These are phyloP conservation scores for Phylloscopus trochiloides DNA, from an alignment of 2,113 vertebrate species.

Conservation along the genomic window DNA sequence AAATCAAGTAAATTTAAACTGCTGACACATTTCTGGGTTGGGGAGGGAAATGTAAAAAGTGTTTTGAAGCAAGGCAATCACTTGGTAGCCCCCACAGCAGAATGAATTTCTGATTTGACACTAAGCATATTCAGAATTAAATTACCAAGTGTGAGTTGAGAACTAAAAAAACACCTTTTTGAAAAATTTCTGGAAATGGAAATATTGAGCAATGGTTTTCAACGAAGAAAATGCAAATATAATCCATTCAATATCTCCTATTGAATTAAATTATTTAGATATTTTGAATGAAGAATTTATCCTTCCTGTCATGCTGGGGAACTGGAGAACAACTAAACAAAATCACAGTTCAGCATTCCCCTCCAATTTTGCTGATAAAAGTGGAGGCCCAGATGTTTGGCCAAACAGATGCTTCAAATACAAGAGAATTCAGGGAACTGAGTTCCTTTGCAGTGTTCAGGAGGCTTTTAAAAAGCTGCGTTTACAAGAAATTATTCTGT, in stretches of 20 bases:
- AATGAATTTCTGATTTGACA: not conserved
- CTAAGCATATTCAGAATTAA: not conserved
- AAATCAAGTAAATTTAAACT: not conserved
- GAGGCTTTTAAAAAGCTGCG: not conserved
- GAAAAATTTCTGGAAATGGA: not conserved
- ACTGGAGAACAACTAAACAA: not conserved
- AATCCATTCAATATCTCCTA: not conserved
- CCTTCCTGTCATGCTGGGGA: not conserved
- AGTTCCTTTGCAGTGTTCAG: rapidly evolving
- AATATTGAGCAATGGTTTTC: not conserved
- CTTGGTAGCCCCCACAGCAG: not conserved
- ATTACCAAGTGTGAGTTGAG: not conserved
- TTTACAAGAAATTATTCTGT: not conserved
- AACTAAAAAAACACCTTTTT: rapidly evolving
- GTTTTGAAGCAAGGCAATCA: not conserved
- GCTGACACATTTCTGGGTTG: not conserved
- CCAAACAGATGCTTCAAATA: not conserved
- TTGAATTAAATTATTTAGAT: not conserved
- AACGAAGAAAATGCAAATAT: not conserved
- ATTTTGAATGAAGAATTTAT: not conserved
- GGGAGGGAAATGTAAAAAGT: not conserved
- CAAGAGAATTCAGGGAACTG: not conserved
- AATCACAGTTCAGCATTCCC: not conserved
- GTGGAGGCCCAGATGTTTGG: not conserved
- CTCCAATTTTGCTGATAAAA: not conserved